Evolutionary conservation across 2,888 invertebrate genomes (phyloP), one percentile per base, ranked within the genome.

Genomic region (Muschampia staudingeri): DNA sequence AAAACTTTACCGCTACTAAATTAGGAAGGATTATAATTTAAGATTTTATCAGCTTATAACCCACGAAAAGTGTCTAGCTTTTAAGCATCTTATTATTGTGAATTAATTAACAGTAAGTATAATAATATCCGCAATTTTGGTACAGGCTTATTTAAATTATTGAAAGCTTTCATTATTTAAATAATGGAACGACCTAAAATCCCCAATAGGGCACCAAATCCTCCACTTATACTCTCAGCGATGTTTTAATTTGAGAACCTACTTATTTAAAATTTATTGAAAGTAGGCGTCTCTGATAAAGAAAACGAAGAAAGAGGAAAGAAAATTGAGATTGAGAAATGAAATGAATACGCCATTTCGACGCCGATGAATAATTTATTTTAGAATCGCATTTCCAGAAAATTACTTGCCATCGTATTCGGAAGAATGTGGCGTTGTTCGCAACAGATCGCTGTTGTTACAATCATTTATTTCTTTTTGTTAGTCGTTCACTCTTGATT

Each of bases 281-380:
- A 95, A 95, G 92, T 83, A 76, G 61, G 94, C 93, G 93, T 93
- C 93, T 93, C 94, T 93, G 92, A 93, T 93, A 95, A 92, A 94
- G 92, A 94, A 94, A 94, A 94, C 92, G 91, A 89, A 88, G 91
- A 92, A 92, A 91, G 91, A 89, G 92, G 94, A 95, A 95, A 95
- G 94, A 93, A 91, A 94, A 94, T 76, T 95, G 93, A 94, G 96
- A 96, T 96, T 96, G 94, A 92, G 95, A 95, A 97, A 96, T 96
- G 96, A 96, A 97, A 96, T 96, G 96, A 97, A 96, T 96, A 96
- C 95, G 95, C 96, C 96, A 94, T 95, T 96, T 95, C 96, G 96
- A 96, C 96, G 95, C 94, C 94, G 91, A 96, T 97, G 96, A 97
- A 96, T 97, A 96, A 97, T 96, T 96, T 97, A 97, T 97, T 94